Percentiles rank a stretch among this genome's conserved stretches.
phyloP scores from a whole-genome alignment of 2,113 vertebrate genomes.

The Rhadina sibilatrix region DNA sequence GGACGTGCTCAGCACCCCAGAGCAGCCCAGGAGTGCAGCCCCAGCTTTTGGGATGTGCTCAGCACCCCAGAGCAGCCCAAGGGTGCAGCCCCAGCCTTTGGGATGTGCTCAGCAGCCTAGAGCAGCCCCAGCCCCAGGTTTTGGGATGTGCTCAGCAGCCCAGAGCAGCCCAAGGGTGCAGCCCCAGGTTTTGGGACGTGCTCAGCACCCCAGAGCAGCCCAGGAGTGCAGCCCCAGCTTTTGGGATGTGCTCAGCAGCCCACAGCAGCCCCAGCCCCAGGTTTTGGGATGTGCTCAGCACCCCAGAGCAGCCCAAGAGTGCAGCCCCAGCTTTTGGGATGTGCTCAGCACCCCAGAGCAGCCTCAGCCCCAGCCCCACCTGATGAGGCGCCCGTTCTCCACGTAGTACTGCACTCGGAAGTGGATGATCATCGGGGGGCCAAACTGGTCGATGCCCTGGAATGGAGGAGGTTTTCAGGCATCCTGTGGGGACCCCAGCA shows the following conservation, averaged over 20 bases:
- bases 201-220: neutral
- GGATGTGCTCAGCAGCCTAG: neutral
- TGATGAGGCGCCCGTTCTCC: constrained; percentile 94
- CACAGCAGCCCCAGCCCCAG: neutral
- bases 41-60: neutral
- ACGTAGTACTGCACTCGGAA: constrained; percentile 98
- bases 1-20: neutral
- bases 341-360: neutral
- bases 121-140: neutral
- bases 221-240: no score
- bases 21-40: no score
- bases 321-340: neutral
- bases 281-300: neutral
- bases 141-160: neutral
- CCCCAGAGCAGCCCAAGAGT: neutral
- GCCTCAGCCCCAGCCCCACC: constrained; percentile 52
- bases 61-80: neutral
- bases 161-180: no score
- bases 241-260: neutral
- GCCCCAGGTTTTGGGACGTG: neutral
- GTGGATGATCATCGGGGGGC: constrained; percentile 97
- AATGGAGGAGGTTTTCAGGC: neutral
- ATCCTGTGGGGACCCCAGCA: neutral
- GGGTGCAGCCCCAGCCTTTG: neutral
- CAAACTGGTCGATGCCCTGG: constrained; percentile 98